Conservation (phyloP, 2,888 invertebrate genomes). For the Drosophila longiperda region DNA sequence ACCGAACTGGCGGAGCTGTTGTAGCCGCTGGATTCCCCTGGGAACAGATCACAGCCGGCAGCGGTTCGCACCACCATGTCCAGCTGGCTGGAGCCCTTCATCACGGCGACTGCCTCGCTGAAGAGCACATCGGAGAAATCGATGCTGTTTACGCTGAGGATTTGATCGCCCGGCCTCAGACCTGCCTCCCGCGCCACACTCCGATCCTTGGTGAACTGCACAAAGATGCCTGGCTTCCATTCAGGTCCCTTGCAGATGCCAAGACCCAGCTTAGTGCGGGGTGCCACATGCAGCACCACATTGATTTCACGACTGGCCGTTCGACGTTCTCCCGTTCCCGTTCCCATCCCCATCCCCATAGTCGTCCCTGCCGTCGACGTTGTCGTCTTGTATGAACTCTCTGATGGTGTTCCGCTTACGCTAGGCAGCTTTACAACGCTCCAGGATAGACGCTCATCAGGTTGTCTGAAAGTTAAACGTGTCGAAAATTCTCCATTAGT, state of each 20-base stretch:
- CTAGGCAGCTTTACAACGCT: constrained; percentile 88
- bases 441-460: constrained; percentile 92
- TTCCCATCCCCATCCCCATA: not conserved
- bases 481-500: not conserved
- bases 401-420: constrained; percentile 79
- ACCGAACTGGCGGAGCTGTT: constrained; percentile 94
- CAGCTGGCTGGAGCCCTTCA: constrained; percentile 91
- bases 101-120: constrained; percentile 92
- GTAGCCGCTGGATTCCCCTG: constrained; percentile 93
- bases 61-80: constrained; percentile 91
- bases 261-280: constrained; percentile 93
- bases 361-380: not conserved
- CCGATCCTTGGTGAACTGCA: constrained; percentile 95
- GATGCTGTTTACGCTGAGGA: constrained; percentile 94
- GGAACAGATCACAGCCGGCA: constrained; percentile 91
- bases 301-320: constrained; percentile 88
- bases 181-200: constrained; percentile 95
- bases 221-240: constrained; percentile 94
- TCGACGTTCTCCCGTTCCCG: constrained; percentile 13
- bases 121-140: constrained; percentile 92
- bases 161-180: constrained; percentile 95
- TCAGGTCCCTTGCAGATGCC: constrained; percentile 95
- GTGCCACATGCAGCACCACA: constrained; percentile 92
- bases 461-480: constrained; percentile 50
- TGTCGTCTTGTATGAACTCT: constrained; percentile 72